Percentiles rank a stretch among this genome's conserved stretches.
phyloP scores from a whole-genome alignment of 2,797 vertebrate species.

The Alca torda region DNA sequence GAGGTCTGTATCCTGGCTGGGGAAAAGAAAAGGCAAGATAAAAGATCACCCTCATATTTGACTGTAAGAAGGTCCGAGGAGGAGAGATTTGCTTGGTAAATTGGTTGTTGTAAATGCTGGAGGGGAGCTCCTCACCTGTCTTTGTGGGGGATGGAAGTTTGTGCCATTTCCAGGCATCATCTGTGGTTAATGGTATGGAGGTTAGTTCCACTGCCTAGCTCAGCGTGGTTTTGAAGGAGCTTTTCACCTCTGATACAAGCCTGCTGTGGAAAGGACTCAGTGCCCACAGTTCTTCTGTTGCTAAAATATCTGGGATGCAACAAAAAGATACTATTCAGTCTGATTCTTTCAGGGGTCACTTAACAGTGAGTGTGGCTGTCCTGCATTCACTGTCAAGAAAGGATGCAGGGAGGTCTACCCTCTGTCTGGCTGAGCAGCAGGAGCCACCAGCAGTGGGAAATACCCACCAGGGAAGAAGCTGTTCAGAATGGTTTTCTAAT shows the following conservation, averaged over 20 bases:
- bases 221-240: neutral
- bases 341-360: neutral
- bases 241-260: neutral
- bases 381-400: neutral
- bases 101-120: neutral
- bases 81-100: neutral
- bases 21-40: neutral
- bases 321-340: neutral
- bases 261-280: neutral
- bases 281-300: neutral
- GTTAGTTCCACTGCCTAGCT: neutral
- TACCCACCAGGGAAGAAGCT: neutral
- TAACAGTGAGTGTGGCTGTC: neutral
- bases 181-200: neutral
- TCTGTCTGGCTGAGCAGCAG: neutral
- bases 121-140: neutral
- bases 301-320: neutral
- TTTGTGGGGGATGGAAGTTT: neutral
- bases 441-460: neutral
- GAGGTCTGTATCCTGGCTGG: neutral
- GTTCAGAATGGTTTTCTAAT: neutral
- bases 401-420: neutral
- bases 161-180: neutral
- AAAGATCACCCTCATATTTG: neutral
- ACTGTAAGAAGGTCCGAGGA: neutral